phyloP scores from a whole-genome alignment of 23 tunicate species.

The Trididemnum nubilum region DNA sequence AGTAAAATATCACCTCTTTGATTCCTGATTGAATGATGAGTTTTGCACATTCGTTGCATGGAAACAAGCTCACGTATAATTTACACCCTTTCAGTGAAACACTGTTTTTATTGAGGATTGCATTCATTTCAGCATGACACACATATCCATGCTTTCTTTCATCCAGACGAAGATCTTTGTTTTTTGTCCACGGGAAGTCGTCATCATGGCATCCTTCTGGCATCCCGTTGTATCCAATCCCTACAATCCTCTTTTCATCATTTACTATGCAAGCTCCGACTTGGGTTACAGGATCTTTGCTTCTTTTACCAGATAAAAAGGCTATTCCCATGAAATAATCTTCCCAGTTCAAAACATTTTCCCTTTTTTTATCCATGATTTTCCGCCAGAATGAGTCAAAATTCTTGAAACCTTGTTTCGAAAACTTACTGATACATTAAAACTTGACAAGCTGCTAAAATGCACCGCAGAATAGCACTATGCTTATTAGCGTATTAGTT shows the following conservation, averaged over 20 bases:
- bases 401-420: too few relatives aligned
- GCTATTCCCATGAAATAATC: constrained; percentile 17
- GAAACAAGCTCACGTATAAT: not conserved
- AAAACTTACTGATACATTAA: too few relatives aligned
- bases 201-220: not conserved
- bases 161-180: not conserved
- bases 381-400: too few relatives aligned
- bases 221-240: not conserved
- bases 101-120: not conserved
- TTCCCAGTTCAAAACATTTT: not conserved
- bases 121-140: constrained; percentile 3
- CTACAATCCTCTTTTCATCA: not conserved
- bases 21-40: not conserved
- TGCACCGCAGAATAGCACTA: too few relatives aligned
- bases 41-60: constrained; percentile 3
- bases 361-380: not conserved
- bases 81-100: not conserved
- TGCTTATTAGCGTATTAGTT: too few relatives aligned
- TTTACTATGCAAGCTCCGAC: constrained; percentile 1
- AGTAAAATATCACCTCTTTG: not conserved
- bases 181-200: not conserved
- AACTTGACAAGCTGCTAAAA: too few relatives aligned
- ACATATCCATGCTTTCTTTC: not conserved
- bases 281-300: not conserved
- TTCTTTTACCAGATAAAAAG: not conserved